phyloP scores from a whole-genome alignment of 1,140 invertebrate genomes.

The Bombus haemorrhoidalis region DNA sequence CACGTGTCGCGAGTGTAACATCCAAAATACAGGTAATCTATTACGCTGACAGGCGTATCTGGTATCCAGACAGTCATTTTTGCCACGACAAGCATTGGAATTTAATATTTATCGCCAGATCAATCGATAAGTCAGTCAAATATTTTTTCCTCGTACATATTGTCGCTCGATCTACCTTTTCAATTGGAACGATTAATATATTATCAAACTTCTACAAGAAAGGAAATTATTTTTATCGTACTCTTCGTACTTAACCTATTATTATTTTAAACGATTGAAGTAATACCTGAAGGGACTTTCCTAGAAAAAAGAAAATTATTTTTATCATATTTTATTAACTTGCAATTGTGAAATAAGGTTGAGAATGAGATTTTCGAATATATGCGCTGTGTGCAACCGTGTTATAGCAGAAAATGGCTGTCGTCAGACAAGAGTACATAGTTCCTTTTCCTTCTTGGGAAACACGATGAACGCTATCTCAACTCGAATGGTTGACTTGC shows the following conservation, averaged over 20 bases:
- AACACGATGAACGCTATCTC: slow-evolving; percentile 52
- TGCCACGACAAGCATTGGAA: slow-evolving; percentile 1
- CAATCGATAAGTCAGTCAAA: not conserved
- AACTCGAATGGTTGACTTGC: slow-evolving; percentile 28
- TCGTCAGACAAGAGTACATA: slow-evolving; percentile 3
- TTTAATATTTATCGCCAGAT: not conserved
- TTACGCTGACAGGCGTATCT: not conserved
- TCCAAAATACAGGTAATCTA: slow-evolving; percentile 31
- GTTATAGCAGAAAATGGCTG: slow-evolving; percentile 22
- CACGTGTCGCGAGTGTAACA: not conserved
- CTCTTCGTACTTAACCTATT: too few relatives aligned
- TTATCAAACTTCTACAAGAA: not conserved
- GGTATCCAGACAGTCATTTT: slow-evolving; percentile 11
- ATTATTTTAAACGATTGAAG: too few relatives aligned
- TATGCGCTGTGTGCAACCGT: too few relatives aligned
- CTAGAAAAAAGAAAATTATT: too few relatives aligned
- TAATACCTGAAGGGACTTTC: too few relatives aligned
- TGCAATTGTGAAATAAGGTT: too few relatives aligned
- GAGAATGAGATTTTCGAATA: not conserved
- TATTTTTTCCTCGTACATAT: not conserved
- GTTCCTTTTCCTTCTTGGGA: slow-evolving; percentile 31
- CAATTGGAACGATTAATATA: not conserved
- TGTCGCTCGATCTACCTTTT: not conserved
- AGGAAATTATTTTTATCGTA: not conserved
- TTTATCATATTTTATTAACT: too few relatives aligned